Conservation (phyloP, 2,113 vertebrate species). For the Glareola pratincola region DNA sequence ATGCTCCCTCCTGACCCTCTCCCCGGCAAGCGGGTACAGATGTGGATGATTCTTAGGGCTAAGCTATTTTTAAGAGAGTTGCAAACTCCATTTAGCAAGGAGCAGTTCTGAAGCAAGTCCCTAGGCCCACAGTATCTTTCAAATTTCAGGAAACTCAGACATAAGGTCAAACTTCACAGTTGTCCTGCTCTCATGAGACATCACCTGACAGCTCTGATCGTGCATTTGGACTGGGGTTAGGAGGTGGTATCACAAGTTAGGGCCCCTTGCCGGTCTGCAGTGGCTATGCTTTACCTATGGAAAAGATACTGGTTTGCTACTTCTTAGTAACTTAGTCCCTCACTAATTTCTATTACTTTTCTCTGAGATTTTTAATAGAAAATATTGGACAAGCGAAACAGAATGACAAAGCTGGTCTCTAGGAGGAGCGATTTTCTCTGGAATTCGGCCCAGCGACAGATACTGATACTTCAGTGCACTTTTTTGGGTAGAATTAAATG, state of each 20-base stretch:
- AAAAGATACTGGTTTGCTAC: not conserved
- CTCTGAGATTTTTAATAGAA: not conserved
- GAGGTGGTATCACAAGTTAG: not conserved
- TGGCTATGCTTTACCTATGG: not conserved
- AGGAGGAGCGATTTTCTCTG: not conserved
- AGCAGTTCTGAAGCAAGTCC: not conserved
- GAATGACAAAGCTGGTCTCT: not conserved
- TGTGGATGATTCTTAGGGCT: not conserved
- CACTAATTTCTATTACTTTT: not conserved
- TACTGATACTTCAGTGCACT: not conserved
- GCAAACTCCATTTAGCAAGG: not conserved
- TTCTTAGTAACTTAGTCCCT: not conserved
- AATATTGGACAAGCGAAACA: not conserved
- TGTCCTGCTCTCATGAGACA: not conserved
- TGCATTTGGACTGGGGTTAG: not conserved
- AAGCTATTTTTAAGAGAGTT: not conserved
- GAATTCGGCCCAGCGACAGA: not conserved
- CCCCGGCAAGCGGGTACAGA: not conserved
- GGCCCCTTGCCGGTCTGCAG: not conserved
- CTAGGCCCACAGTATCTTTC: not conserved
- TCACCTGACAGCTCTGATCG: not conserved
- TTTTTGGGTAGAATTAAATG: not conserved
- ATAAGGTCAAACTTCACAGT: not conserved
- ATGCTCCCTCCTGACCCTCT: not conserved
- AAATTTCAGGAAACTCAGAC: not conserved